Evolutionary conservation across 2,888 invertebrate genomes (phyloP).

Genomic region (Phanerotoma sp.): DNA sequence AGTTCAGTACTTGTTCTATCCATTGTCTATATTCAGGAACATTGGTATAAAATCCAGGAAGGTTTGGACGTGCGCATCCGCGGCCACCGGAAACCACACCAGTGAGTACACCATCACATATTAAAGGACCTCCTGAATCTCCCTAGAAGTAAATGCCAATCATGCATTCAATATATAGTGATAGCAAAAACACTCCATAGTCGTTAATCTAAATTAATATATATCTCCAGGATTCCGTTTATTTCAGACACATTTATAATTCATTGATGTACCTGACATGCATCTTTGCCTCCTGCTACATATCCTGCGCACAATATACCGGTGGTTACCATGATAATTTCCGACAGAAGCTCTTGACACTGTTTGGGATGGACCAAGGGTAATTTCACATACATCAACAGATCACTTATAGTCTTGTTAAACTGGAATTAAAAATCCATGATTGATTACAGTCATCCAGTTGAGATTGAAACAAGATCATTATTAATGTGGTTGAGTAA

Average conservation of each 20-base stretch:
- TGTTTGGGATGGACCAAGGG: conserved; percentile 34
- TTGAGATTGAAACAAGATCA: not conserved
- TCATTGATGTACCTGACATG: conserved; percentile 42
- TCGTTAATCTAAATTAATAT: conserved; percentile 1
- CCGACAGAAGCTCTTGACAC: conserved; percentile 38
- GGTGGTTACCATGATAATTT: conserved; percentile 32
- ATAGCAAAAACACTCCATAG: too few relatives aligned
- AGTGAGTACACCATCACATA: conserved; percentile 41
- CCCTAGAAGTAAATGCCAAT: conserved; percentile 38
- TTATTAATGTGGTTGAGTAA: not conserved
- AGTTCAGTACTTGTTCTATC: conserved; percentile 34
- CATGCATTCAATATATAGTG: not conserved
- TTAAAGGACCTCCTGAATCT: conserved; percentile 52
- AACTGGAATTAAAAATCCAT: too few relatives aligned
- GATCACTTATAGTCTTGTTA: conserved; percentile 34
- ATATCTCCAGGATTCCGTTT: not conserved
- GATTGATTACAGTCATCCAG: not conserved
- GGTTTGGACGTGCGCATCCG: conserved; percentile 44
- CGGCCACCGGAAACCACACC: conserved; percentile 50
- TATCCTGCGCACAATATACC: conserved; percentile 49
- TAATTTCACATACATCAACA: conserved; percentile 45
- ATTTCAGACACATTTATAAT: not conserved
- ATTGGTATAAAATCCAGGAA: conserved; percentile 48
- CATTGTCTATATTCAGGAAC: conserved; percentile 40
- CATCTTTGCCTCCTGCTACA: conserved; percentile 43